Conservation (phyloP, 2,888 invertebrate genomes). For the Abscondita cerata region DNA sequence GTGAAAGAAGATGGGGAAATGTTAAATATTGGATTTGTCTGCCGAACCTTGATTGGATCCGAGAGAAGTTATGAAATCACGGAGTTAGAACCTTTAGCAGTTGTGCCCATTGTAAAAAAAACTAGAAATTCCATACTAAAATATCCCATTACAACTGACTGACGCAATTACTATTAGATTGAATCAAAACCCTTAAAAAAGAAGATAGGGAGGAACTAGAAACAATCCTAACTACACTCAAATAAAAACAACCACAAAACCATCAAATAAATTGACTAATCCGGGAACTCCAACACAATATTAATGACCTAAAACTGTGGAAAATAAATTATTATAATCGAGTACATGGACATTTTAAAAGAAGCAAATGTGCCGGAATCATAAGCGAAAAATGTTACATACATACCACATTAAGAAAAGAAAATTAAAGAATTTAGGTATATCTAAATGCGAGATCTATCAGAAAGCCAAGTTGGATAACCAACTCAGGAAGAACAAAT, state of each 20-base stretch:
- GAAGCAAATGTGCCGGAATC: slow-evolving; percentile 9
- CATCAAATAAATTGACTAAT: too few species aligned
- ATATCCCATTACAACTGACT: not conserved
- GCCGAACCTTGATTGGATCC: not conserved
- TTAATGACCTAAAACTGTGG: not conserved
- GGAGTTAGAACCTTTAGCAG: slow-evolving; percentile 18
- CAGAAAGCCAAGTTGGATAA: not conserved
- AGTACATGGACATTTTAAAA: slow-evolving; percentile 23
- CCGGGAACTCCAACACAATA: not conserved
- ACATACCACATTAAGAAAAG: not conserved
- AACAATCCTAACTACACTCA: not conserved
- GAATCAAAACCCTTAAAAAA: not conserved
- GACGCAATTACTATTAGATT: not conserved
- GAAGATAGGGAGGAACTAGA: not conserved
- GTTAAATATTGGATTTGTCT: slow-evolving; percentile 16
- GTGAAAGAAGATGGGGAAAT: not conserved
- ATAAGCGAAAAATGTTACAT: slow-evolving; percentile 6
- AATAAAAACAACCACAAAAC: not conserved
- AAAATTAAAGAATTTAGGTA: not conserved
- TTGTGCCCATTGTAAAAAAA: slow-evolving; percentile 15
- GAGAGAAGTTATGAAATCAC: slow-evolving; percentile 15
- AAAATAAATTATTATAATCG: slow-evolving; percentile 13
- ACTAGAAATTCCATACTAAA: slow-evolving; percentile 11
- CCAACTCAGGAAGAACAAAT: not conserved
- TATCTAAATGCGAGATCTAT: not conserved